phyloP scores from a whole-genome alignment of 2,797 vertebrate species.

The Phrynocephalus guinanensis region DNA sequence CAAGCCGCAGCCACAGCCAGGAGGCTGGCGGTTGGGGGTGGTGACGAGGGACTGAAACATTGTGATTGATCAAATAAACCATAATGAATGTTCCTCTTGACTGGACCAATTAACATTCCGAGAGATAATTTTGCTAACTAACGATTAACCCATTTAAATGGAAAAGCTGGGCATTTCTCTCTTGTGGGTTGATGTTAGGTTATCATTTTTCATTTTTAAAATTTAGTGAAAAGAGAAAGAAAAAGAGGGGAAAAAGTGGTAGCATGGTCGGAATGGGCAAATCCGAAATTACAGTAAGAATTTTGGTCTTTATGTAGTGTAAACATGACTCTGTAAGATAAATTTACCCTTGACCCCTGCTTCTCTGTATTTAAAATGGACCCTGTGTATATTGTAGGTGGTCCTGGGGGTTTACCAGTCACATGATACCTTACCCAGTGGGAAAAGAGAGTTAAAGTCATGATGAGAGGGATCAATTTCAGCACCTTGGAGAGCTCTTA shows the following conservation, averaged over 20 bases:
- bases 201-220: conserved; percentile 5
- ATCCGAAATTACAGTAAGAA: background rate
- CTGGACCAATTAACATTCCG: conserved; percentile 68
- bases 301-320: background rate
- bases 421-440: too few species aligned
- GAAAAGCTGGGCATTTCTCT: conserved; percentile 42
- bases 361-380: background rate
- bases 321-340: background rate
- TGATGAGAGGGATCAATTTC: too few species aligned
- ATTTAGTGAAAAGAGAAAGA: background rate
- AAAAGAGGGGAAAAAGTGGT: background rate
- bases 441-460: too few species aligned
- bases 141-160: conserved; percentile 52
- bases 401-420: background rate
- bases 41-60: background rate
- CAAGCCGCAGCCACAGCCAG: background rate
- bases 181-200: conserved; percentile 27
- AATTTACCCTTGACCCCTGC: background rate
- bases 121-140: conserved; percentile 67
- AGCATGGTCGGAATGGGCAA: background rate
- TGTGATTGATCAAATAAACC: conserved; percentile 65
- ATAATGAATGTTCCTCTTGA: conserved; percentile 70
- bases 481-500: too few species aligned
- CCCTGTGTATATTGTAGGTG: background rate
- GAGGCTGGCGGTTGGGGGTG: background rate